A percentile compares a stretch with the other conserved stretches of the same genome.
phyloP scores from a whole-genome alignment of 2,888 invertebrate genomes.

The Keiferia lycopersicella region DNA sequence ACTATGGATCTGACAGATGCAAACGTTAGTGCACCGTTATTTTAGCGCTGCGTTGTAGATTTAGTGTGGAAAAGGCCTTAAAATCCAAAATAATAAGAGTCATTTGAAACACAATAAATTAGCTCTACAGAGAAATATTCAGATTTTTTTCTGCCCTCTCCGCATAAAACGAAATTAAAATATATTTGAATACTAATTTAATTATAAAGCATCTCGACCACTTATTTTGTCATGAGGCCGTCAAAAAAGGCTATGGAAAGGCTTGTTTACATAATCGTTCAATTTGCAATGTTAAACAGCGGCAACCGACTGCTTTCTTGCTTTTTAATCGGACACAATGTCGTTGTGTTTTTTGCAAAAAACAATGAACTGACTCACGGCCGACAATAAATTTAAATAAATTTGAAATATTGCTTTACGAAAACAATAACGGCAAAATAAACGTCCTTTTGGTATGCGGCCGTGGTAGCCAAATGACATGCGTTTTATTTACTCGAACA shows the following conservation, averaged over 20 bases:
- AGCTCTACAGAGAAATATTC: slow-evolving; percentile 18
- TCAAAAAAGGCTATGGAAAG: slow-evolving; percentile 67
- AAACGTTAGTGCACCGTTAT: too few species aligned
- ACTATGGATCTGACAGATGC: too few species aligned
- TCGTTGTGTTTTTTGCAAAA: slow-evolving; percentile 43
- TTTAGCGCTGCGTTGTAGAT: too few species aligned
- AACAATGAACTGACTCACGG: slow-evolving; percentile 43
- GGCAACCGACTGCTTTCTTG: slow-evolving; percentile 62
- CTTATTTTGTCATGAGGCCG: slow-evolving; percentile 54
- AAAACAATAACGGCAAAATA: slow-evolving; percentile 25
- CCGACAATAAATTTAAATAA: slow-evolving; percentile 52
- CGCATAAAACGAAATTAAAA: slow-evolving; percentile 50
- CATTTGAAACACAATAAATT: slow-evolving; percentile 26
- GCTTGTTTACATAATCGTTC: slow-evolving; percentile 76
- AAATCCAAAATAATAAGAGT: slow-evolving; percentile 7
- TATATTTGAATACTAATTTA: slow-evolving; percentile 68
- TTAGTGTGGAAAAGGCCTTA: too few species aligned
- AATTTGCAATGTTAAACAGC: slow-evolving; percentile 78
- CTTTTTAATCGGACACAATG: slow-evolving; percentile 55
- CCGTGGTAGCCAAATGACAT: slow-evolving; percentile 11
- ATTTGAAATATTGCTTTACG: slow-evolving; percentile 37
- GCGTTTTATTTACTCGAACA: slow-evolving; percentile 10
- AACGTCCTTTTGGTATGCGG: slow-evolving; percentile 15
- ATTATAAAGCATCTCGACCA: slow-evolving; percentile 40
- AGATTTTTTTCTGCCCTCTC: slow-evolving; percentile 20